Evolutionary conservation across 1,140 invertebrate species (phyloP), one percentile per base, ranked within the genome.

Genomic region (Psilanteris sp.): DNA sequence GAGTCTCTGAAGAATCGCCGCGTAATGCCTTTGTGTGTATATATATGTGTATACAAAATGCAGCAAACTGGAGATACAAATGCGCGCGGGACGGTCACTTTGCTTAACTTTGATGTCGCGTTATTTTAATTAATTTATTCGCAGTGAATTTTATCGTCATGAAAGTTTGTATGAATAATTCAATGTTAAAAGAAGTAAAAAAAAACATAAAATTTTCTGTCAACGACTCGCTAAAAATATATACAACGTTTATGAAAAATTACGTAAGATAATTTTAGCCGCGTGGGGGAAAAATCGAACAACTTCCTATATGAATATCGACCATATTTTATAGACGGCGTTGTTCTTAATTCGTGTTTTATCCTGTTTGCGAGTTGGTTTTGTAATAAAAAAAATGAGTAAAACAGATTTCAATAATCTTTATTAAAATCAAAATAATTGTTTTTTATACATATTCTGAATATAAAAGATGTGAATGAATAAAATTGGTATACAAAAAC

Each of bases 301-400:
- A 27, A 36, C 13, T 46, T 2, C 18, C 10, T 27, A 18, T 31
- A 7, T 13, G 41, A 61, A 13, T 61, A 61, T 61, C 57, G 57
- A 61, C 57, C 57, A 61, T 8, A 9, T 37, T 31, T 16, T 41
- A 37, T 41, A 31, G 31, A 26, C 54, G 18, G 11, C 13, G 15
- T 34, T 20, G 32, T 61, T 61, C 41, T 48, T 62, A 41, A 62
- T 62, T 41, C 57, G 48, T 62, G 29, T 50, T 48, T 10, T 32
- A n/a, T n/a, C n/a, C n/a, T 50, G 24, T 39, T 50, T 11, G 43
- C 24, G 22, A 29, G 37, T 31, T 26, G 36, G 34, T 62, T 62
- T 48, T 62, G 41, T 48, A 62, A 62, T 34, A 26, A 50, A n/a
- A n/a, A n/a, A n/a, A n/a, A n/a, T n/a, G n/a, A n/a, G n/a, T n/a